Percentiles rank a stretch among this genome's conserved stretches.
These are phyloP conservation scores for Oryzias woworae DNA, from an alignment of 2,113 vertebrate species.

Conservation along the genomic window DNA sequence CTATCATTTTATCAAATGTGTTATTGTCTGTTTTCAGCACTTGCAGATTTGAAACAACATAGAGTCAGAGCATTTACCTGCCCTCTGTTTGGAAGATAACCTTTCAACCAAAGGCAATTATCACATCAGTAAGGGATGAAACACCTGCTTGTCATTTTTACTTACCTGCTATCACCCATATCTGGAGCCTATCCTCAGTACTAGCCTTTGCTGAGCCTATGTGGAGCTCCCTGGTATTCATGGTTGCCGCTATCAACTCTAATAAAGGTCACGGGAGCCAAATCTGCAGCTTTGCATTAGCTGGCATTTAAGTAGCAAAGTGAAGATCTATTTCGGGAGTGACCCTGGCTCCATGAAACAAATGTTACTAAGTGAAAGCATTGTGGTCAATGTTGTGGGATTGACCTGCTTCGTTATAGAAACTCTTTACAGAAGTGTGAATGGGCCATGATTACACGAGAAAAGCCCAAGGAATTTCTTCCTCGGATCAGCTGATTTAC, in stretches of 20 bases:
- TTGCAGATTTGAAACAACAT: slow-evolving; percentile 14
- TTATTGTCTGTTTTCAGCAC: neutral
- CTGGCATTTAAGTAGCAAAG: slow-evolving; percentile 57
- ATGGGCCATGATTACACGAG: too few species aligned
- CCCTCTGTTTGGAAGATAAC: slow-evolving; percentile 38
- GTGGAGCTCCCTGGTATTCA: slow-evolving; percentile 44
- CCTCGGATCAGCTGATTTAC: too few species aligned
- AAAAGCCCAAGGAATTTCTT: too few species aligned
- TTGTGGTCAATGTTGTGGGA: slow-evolving; percentile 11
- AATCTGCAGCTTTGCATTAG: slow-evolving; percentile 60
- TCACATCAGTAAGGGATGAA: slow-evolving; percentile 46
- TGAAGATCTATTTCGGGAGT: slow-evolving; percentile 26
- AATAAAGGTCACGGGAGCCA: slow-evolving; percentile 66
- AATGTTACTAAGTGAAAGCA: slow-evolving; percentile 16
- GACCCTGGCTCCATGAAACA: neutral
- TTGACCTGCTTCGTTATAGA: slow-evolving; percentile 21
- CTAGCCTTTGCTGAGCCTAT: slow-evolving; percentile 52
- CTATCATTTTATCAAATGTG: neutral
- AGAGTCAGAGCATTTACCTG: slow-evolving; percentile 25
- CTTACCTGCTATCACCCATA: slow-evolving; percentile 46
- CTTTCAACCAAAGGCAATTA: slow-evolving; percentile 58
- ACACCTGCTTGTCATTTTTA: slow-evolving; percentile 50
- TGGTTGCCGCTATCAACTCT: slow-evolving; percentile 56
- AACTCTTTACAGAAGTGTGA: neutral
- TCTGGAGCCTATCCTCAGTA: slow-evolving; percentile 55